phyloP scores from a whole-genome alignment of 1,140 invertebrate species.

The Ectropis grisescens region DNA sequence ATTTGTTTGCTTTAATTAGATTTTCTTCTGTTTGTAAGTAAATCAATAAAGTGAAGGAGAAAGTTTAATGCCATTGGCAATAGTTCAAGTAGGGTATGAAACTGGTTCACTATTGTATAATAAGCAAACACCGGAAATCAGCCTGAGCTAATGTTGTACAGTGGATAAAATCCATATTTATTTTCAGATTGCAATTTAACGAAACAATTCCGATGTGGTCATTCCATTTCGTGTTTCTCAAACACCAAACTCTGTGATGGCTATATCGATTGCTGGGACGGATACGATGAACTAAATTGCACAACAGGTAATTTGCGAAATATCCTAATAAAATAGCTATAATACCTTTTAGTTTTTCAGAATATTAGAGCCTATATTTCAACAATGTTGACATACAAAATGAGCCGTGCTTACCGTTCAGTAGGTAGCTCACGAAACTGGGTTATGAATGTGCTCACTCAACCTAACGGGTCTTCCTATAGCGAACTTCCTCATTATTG shows the following conservation, averaged over 20 bases:
- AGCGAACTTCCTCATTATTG: constrained; percentile 17
- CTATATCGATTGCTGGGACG: constrained; percentile 85
- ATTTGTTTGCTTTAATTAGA: no score
- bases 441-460: constrained; percentile 40
- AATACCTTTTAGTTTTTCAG: no score
- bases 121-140: no score
- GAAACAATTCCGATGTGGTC: constrained; percentile 83
- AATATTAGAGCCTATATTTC: no score
- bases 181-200: constrained; percentile 77
- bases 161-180: no score
- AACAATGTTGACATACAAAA: constrained; percentile 19
- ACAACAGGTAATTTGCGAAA: constrained; percentile 75
- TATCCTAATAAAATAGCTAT: no score
- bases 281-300: constrained; percentile 83
- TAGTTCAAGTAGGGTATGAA: no score
- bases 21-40: no score
- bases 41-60: no score
- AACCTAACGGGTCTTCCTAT: constrained; percentile 33
- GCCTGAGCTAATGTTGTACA: no score
- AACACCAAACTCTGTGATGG: constrained; percentile 79
- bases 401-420: constrained; percentile 35
- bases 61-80: no score
- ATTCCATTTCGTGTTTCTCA: constrained; percentile 81
- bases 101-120: no score
- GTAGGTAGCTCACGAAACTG: constrained; percentile 29